These are phyloP conservation scores for Eupithecia exiguata DNA, from an alignment of 2,888 invertebrate species.

Conservation along the genomic window DNA sequence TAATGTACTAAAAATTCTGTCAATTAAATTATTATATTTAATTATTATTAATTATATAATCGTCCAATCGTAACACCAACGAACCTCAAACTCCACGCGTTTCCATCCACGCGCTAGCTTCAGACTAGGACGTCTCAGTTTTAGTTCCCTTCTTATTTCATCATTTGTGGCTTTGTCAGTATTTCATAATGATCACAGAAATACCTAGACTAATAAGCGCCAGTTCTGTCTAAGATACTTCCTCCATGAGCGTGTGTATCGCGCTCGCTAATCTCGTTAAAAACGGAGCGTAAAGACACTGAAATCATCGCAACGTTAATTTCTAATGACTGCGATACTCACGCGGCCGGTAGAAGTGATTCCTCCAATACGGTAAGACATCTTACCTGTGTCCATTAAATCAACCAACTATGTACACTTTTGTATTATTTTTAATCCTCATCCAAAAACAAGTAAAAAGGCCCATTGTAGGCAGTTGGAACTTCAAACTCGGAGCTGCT, in stretches of 20 bases:
- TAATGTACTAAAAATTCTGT: not conserved
- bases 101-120: not conserved
- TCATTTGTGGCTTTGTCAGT: not conserved
- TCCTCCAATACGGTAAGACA: not conserved
- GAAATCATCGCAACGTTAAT: not conserved
- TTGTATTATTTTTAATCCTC: not conserved
- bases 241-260: not conserved
- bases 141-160: not conserved
- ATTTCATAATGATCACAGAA: not conserved
- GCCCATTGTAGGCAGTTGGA: not conserved
- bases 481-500: not conserved
- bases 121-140: not conserved
- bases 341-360: not conserved
- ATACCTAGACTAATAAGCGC: not conserved
- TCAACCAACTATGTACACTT: not conserved
- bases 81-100: not conserved
- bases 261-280: not conserved
- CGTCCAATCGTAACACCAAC: not conserved
- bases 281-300: not conserved
- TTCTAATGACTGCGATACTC: not conserved
- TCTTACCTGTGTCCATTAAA: slow-evolving; percentile 1
- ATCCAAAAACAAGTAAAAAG: not conserved
- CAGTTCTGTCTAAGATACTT: not conserved
- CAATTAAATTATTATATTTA: too few species aligned
- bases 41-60: too few species aligned